phyloP scores from a whole-genome alignment of 1,140 invertebrate genomes.

The Camponotus pennsylvanicus region DNA sequence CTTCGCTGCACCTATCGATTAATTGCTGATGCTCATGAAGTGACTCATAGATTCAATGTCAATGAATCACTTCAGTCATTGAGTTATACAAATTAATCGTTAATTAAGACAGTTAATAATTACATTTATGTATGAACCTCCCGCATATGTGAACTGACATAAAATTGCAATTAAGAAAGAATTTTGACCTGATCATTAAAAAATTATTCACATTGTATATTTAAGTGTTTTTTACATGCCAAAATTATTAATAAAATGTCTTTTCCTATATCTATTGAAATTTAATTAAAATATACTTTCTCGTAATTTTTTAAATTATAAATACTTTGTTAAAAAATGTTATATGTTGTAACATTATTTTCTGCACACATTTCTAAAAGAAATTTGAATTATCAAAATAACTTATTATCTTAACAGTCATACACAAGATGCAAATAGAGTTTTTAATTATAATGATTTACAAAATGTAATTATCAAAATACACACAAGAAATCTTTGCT shows the following conservation, averaged over 20 bases:
- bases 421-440: background rate
- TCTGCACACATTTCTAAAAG: background rate
- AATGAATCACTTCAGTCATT: slow-evolving; percentile 7
- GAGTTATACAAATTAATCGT: background rate
- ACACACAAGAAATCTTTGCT: background rate
- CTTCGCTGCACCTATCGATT: background rate
- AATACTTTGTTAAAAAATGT: background rate
- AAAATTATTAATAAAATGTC: background rate
- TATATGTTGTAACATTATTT: background rate
- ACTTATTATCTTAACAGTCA: background rate
- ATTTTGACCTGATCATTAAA: background rate
- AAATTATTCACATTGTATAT: no score
- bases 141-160: background rate
- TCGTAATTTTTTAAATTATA: background rate
- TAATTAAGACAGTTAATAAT: slow-evolving; percentile 9
- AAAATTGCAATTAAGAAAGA: background rate
- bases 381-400: background rate
- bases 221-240: background rate
- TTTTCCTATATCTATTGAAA: background rate
- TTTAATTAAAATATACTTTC: background rate
- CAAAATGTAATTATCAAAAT: background rate
- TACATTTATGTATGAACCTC: background rate
- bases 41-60: background rate
- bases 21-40: slow-evolving; percentile 25
- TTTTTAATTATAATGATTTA: background rate